Evolutionary conservation across 2,888 invertebrate species (phyloP).

Genomic region (Timema podura): DNA sequence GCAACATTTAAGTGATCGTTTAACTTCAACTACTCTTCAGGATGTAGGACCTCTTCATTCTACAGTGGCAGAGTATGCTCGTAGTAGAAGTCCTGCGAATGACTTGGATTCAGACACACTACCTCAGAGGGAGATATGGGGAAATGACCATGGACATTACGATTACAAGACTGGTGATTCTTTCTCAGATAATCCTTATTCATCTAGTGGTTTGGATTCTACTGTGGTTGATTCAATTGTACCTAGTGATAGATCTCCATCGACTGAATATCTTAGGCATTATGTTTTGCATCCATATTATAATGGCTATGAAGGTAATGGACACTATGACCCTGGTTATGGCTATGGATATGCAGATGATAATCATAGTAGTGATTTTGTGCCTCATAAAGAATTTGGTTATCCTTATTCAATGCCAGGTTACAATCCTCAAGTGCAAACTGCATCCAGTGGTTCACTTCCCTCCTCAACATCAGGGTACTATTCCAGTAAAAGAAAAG

Average conservation of each 20-base stretch:
- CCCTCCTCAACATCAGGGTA: slow-evolving; percentile 41
- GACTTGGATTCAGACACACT: slow-evolving; percentile 32
- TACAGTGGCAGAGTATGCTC: slow-evolving; percentile 30
- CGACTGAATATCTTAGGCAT: slow-evolving; percentile 31
- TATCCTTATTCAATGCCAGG: slow-evolving; percentile 42
- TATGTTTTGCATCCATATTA: slow-evolving; percentile 32
- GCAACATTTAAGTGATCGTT: slow-evolving; percentile 28
- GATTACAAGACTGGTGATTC: slow-evolving; percentile 27
- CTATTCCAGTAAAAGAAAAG: slow-evolving; percentile 48
- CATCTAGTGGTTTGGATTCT: slow-evolving; percentile 21
- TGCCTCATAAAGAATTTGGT: slow-evolving; percentile 43
- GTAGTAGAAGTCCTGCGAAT: slow-evolving; percentile 35
- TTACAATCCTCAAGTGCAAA: slow-evolving; percentile 31
- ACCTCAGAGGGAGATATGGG: slow-evolving; percentile 29
- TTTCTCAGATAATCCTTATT: slow-evolving; percentile 28
- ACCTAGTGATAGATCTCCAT: slow-evolving; percentile 28
- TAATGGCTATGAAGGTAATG: slow-evolving; percentile 32
- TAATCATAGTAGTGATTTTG: slow-evolving; percentile 26
- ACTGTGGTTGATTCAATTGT: slow-evolving; percentile 23
- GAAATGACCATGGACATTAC: slow-evolving; percentile 27
- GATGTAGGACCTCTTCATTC: slow-evolving; percentile 27
- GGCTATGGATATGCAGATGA: slow-evolving; percentile 31
- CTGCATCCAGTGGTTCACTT: slow-evolving; percentile 32
- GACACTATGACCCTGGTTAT: slow-evolving; percentile 32
- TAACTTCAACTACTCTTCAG: slow-evolving; percentile 30